Percentiles rank a stretch among this genome's conserved stretches.
phyloP scores from a whole-genome alignment of 2,797 vertebrate species.

The Scyliorhinus canicula region DNA sequence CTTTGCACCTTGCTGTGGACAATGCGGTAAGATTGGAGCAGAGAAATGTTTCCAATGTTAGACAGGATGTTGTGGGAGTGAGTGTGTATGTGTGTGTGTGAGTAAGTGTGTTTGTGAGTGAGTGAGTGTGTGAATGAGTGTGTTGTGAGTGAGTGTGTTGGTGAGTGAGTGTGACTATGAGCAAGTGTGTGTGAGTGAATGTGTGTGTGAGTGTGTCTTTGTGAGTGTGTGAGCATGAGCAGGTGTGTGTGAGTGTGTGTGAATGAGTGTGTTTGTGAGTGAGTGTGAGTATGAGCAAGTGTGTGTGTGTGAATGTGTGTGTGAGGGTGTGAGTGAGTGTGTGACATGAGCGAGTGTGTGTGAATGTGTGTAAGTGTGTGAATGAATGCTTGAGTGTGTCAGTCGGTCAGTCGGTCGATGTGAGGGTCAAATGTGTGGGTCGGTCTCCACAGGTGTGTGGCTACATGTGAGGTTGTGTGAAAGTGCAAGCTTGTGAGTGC shows the following conservation, averaged over 20 bases:
- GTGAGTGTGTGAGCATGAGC: background rate
- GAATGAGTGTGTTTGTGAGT: background rate
- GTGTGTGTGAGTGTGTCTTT: background rate
- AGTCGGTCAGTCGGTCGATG: background rate
- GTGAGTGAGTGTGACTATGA: too few species aligned
- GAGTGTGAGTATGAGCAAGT: background rate
- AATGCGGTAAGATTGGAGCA: slow-evolving; percentile 56
- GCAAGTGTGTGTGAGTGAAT: too few species aligned
- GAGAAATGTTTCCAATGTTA: background rate
- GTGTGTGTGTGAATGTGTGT: background rate
- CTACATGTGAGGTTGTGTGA: background rate
- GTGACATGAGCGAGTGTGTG: background rate
- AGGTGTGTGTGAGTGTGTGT: background rate
- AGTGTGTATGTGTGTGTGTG: background rate
- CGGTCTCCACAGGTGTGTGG: background rate
- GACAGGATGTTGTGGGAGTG: background rate
- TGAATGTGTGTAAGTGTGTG: background rate
- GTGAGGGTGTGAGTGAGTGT: background rate
- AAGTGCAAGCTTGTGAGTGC: background rate
- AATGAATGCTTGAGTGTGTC: background rate
- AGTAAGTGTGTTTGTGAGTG: background rate
- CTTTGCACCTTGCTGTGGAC: slow-evolving; percentile 63
- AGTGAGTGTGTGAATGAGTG: background rate
- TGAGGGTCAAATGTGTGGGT: background rate
- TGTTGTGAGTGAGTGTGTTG: background rate